These are phyloP conservation scores for Nymphalis polychloros DNA, from an alignment of 2,888 invertebrate species.

Conservation along the genomic window DNA sequence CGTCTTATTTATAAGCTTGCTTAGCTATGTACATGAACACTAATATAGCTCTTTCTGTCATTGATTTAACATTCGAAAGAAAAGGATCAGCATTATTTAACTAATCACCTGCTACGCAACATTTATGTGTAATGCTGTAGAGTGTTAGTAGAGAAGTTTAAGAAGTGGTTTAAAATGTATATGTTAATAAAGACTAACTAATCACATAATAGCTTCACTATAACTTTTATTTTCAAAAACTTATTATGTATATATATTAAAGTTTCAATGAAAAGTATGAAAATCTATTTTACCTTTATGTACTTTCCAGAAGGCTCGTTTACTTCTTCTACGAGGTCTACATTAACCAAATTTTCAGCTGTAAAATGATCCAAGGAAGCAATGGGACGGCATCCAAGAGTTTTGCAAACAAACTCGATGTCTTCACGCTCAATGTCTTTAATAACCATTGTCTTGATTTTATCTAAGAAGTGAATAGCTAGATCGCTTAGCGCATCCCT, in stretches of 20 bases:
- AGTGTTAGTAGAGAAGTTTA: too few species aligned
- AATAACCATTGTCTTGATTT: slow-evolving; percentile 99
- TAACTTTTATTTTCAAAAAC: neutral
- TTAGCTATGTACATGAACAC: too few species aligned
- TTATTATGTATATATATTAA: too few species aligned
- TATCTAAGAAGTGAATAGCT: slow-evolving; percentile 98
- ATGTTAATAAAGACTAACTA: too few species aligned
- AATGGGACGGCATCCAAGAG: slow-evolving; percentile 95
- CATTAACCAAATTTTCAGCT: slow-evolving; percentile 93
- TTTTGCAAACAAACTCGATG: slow-evolving; percentile 98
- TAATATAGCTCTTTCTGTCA: too few species aligned
- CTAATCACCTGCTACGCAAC: too few species aligned
- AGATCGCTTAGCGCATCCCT: slow-evolving; percentile 98
- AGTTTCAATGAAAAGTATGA: neutral
- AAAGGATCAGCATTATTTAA: too few species aligned
- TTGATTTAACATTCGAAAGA: too few species aligned
- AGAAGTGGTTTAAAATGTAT: too few species aligned
- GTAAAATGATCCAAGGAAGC: slow-evolving; percentile 99
- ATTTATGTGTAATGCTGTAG: too few species aligned
- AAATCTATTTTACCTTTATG: slow-evolving; percentile 85
- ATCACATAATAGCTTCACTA: too few species aligned
- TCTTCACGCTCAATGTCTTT: slow-evolving; percentile 99
- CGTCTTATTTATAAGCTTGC: too few species aligned
- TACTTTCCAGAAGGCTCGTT: slow-evolving; percentile 93
- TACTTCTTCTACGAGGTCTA: slow-evolving; percentile 97